Evolutionary conservation across 1,140 invertebrate genomes (phyloP), one percentile per base, ranked within the genome.

Genomic region (Gryon sp.): DNA sequence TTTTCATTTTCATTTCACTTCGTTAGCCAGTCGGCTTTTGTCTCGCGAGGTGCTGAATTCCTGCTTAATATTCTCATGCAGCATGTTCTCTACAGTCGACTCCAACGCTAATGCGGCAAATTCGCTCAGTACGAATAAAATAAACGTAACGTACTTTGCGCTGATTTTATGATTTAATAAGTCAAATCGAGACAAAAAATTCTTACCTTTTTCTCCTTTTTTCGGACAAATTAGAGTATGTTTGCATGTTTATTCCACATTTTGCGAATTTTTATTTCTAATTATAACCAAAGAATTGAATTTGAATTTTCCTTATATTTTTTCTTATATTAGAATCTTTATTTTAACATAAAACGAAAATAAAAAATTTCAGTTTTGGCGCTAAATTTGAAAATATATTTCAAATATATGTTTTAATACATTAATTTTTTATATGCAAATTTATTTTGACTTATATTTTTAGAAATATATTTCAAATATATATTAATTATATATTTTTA

Each of bases 1-100:
- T 73, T 78, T 78, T 63, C 68, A 69, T 73, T 78, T 73, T 78
- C 68, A 78, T 68, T 73, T 73, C 55, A 73, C 68, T 69, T 73
- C 68, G 63, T 78, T 73, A 78, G 50, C 43, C 50, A 34, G 68
- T 69, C 65, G 48, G 57, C 69, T 68, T 69, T 72, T 73, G 69
- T 73, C 68, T 73, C 69, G 55, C 55, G 30, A 68, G 55, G 66
- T 66, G 55, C 43, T 26, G 65, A 22, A 76, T 76, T 60, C 48
- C 62, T 68, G 57, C 55, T 77, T 55, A 63, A 77, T 77, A 77
- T 72, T 73, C 62, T 66, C 60, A 60, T 40, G 38, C 55, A 55
- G 75, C 66, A 28, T 63, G 75, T 60, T 68, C 43, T n/a, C 52
- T 30, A 65, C 43, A 60, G 52, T 45, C 41, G 52, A 62, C 38